Conservation (phyloP, 2,888 invertebrate species). For the Cheilosia vulpina region DNA sequence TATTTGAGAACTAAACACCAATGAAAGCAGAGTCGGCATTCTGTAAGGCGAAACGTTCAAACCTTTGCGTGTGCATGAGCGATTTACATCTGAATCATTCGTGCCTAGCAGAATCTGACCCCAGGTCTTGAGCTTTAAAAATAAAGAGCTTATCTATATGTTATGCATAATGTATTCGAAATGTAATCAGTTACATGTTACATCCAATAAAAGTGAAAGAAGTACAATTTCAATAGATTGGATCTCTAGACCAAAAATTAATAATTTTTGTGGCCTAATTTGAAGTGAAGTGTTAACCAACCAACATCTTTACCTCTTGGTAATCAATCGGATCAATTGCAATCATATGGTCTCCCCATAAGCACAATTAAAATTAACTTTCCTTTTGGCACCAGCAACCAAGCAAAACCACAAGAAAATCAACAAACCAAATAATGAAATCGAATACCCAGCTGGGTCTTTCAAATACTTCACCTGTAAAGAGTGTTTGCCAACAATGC, state of each 20-base stretch:
- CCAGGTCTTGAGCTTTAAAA: too few relatives aligned
- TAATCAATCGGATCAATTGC: not conserved
- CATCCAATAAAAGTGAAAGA: too few relatives aligned
- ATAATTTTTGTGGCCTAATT: not conserved
- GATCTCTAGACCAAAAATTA: too few relatives aligned
- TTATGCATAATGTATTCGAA: too few relatives aligned
- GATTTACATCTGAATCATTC: too few relatives aligned
- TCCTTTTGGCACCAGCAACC: not conserved
- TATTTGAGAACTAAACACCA: too few relatives aligned
- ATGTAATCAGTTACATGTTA: not conserved
- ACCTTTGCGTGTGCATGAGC: too few relatives aligned
- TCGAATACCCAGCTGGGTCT: slow-evolving; percentile 17
- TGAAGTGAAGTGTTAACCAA: not conserved
- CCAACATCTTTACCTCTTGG: not conserved
- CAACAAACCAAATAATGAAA: slow-evolving; percentile 29
- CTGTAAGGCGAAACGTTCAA: too few relatives aligned
- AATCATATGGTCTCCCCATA: slow-evolving; percentile 5
- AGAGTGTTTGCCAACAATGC: slow-evolving; percentile 9
- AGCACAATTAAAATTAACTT: not conserved
- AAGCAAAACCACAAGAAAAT: slow-evolving; percentile 28
- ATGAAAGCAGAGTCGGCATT: too few relatives aligned
- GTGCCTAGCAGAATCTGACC: too few relatives aligned
- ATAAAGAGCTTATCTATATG: too few relatives aligned
- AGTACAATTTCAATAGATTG: too few relatives aligned
- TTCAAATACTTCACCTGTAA: slow-evolving; percentile 10